These are phyloP conservation scores for Laticauda colubrina DNA, from an alignment of 2,113 vertebrate genomes.

Conservation along the genomic window DNA sequence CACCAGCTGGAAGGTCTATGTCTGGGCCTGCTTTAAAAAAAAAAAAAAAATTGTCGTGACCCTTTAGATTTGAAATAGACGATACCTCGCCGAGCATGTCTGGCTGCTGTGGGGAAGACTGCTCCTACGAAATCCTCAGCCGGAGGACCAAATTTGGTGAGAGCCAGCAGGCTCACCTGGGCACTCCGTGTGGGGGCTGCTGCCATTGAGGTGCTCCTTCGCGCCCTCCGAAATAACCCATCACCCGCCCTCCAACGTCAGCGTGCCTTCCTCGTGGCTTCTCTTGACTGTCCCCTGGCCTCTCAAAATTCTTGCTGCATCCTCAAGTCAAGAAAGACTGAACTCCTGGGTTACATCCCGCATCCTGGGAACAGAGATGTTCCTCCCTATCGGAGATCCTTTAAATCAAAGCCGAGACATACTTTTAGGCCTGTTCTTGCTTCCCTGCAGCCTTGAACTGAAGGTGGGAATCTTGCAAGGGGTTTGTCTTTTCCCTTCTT, in stretches of 20 bases:
- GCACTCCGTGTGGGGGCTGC: slow-evolving; percentile 86
- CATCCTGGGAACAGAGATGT: not conserved
- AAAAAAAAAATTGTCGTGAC: not conserved
- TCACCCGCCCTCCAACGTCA: slow-evolving; percentile 21
- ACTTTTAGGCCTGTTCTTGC: not conserved
- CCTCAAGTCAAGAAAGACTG: not conserved
- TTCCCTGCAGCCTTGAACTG: not conserved
- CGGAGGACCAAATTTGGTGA: slow-evolving; percentile 89
- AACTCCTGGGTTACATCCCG: not conserved
- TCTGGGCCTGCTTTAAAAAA: not conserved
- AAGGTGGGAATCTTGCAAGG: not conserved
- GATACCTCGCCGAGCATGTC: slow-evolving; percentile 89
- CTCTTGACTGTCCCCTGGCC: not conserved
- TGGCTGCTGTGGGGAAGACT: slow-evolving; percentile 89
- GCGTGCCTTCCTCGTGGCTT: slow-evolving; percentile 16
- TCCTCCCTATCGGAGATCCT: not conserved
- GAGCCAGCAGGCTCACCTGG: slow-evolving; percentile 79
- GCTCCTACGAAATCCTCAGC: slow-evolving; percentile 90
- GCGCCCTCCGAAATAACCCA: not conserved
- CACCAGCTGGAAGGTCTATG: not conserved
- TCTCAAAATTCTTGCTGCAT: not conserved
- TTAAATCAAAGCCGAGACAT: not conserved
- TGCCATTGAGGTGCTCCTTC: slow-evolving; percentile 77
- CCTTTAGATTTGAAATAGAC: slow-evolving; percentile 84
- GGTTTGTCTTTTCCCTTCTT: too few relatives aligned